Evolutionary conservation across 2,113 vertebrate genomes (phyloP).

Genomic region (Macaca mulatta): DNA sequence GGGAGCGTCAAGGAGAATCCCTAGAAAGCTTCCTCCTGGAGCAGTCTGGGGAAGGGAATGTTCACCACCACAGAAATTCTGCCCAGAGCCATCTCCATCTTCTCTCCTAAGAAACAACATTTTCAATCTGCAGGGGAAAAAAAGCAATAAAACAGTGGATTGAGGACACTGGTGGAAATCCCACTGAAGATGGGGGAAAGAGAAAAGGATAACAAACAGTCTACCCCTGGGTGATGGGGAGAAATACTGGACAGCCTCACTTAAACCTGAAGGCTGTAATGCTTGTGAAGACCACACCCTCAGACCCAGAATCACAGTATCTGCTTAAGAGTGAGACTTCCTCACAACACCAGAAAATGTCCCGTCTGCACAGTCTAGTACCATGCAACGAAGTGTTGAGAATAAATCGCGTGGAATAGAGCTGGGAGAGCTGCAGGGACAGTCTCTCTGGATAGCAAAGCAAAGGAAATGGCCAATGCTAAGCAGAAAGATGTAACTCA

Average conservation of each 20-base stretch:
- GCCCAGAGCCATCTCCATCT: neutral
- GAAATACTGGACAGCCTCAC: rapidly evolving
- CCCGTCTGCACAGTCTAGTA: neutral
- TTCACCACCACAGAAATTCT: neutral
- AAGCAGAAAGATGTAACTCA: no score
- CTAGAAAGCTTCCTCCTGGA: rapidly evolving
- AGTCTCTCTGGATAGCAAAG: neutral
- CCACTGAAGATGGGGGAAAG: neutral
- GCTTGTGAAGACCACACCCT: neutral
- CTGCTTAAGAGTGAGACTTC: neutral
- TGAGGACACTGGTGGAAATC: neutral
- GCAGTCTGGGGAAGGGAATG: no score
- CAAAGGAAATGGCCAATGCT: neutral
- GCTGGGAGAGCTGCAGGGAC: no score
- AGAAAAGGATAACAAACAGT: neutral
- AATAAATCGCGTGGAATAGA: neutral
- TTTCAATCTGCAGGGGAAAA: neutral
- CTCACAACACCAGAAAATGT: neutral
- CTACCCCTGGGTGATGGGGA: rapidly evolving
- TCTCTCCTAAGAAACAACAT: neutral
- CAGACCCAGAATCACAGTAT: no score
- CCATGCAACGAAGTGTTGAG: neutral
- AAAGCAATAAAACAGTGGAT: neutral
- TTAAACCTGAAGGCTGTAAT: neutral
- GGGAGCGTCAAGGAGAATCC: rapidly evolving